Conservation (phyloP, 2,797 vertebrate species). For the Scolopax rusticola region DNA sequence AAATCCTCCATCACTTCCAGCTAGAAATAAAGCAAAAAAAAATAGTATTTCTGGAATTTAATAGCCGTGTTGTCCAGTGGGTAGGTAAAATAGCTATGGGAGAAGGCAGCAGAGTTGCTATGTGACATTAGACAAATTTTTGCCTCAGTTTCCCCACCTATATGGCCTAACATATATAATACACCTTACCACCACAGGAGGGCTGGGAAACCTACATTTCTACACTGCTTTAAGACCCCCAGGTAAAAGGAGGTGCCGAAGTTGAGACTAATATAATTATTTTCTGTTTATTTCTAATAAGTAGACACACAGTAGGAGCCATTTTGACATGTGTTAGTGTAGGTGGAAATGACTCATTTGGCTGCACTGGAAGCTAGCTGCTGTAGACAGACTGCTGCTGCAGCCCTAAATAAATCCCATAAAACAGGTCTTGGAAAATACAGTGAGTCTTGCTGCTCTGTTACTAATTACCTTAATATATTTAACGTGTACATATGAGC, state of each 20-base stretch:
- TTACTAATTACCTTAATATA: slow-evolving; percentile 13
- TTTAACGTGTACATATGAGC: neutral
- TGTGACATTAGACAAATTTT: neutral
- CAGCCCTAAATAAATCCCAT: slow-evolving; percentile 64
- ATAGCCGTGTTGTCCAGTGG: neutral
- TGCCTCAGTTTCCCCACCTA: neutral
- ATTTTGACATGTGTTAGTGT: slow-evolving; percentile 69
- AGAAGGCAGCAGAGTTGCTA: neutral
- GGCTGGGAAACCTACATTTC: neutral
- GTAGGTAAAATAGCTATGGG: neutral
- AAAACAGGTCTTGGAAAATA: slow-evolving; percentile 20
- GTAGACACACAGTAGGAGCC: slow-evolving; percentile 53
- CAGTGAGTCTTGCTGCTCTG: neutral
- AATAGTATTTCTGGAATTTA: neutral
- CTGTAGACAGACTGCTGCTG: slow-evolving; percentile 56
- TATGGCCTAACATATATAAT: neutral
- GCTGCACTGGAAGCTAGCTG: slow-evolving; percentile 67
- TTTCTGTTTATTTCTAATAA: slow-evolving; percentile 42
- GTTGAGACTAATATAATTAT: neutral
- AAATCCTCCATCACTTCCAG: slow-evolving; percentile 39
- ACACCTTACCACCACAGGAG: neutral
- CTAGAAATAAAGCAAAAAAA: slow-evolving; percentile 28
- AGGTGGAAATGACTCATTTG: slow-evolving; percentile 77
- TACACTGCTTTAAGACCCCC: neutral
- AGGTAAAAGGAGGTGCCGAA: slow-evolving; percentile 1